A percentile compares a stretch with the other conserved stretches of the same genome.
Evolutionary conservation across 2,888 invertebrate species (phyloP).

Genomic region (Eupeodes latifasciatus): DNA sequence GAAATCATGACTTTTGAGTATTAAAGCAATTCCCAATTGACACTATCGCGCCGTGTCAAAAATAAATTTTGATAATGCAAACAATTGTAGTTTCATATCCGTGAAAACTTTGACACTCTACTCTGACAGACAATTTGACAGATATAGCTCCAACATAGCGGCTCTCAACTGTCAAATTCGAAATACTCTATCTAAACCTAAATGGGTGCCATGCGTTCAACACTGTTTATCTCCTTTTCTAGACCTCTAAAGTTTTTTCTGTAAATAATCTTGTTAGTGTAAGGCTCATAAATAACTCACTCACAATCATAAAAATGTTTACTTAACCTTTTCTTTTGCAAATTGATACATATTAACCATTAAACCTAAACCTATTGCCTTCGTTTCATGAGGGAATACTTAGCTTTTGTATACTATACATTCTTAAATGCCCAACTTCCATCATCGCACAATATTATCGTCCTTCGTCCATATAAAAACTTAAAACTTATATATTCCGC

Average conservation of each 20-base stretch:
- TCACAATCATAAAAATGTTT: slow-evolving; percentile 7
- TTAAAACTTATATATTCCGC: slow-evolving; percentile 38
- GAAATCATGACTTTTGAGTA: too few relatives aligned
- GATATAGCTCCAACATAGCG: too few relatives aligned
- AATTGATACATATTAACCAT: slow-evolving; percentile 37
- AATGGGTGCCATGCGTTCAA: too few relatives aligned
- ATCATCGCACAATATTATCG: slow-evolving; percentile 48
- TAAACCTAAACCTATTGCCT: not conserved
- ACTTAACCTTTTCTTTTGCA: not conserved
- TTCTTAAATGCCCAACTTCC: slow-evolving; percentile 30
- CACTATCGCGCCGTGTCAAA: too few relatives aligned
- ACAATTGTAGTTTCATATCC: too few relatives aligned
- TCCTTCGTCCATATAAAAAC: slow-evolving; percentile 26
- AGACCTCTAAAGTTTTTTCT: not conserved
- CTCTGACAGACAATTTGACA: too few relatives aligned
- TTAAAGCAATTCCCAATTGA: too few relatives aligned
- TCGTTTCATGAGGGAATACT: not conserved
- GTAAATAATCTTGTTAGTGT: not conserved
- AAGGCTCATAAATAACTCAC: slow-evolving; percentile 7
- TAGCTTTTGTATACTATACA: not conserved
- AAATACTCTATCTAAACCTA: too few relatives aligned
- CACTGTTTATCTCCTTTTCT: too few relatives aligned
- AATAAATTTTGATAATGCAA: too few relatives aligned
- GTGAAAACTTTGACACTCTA: too few relatives aligned
- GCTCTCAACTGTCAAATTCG: too few relatives aligned